A percentile compares a stretch with the other conserved stretches of the same genome.
phyloP scores from a whole-genome alignment of 1,140 invertebrate species.

The Drosophila orosa region DNA sequence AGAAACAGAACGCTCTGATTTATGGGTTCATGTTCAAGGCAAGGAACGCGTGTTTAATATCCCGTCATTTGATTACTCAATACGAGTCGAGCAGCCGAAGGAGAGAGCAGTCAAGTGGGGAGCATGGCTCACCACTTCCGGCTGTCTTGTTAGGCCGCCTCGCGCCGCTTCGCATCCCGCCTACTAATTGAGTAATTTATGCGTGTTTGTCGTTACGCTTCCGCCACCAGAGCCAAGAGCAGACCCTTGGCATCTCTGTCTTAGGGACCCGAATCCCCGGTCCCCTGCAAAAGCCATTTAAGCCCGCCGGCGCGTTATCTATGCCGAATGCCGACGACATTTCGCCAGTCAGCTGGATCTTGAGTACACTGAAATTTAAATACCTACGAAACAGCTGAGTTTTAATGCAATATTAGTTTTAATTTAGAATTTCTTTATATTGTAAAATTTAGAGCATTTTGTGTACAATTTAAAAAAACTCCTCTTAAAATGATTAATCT shows the following conservation, averaged over 20 bases:
- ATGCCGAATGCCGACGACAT: constrained; percentile 57
- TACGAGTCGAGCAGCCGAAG: constrained; percentile 23
- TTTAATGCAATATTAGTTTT: neutral
- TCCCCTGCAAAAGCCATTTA: constrained; percentile 56
- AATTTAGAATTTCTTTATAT: neutral
- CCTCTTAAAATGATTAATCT: too few relatives aligned
- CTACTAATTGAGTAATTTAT: constrained; percentile 82
- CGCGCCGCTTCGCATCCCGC: constrained; percentile 52
- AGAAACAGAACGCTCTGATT: constrained; percentile 21
- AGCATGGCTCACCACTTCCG: constrained; percentile 57
- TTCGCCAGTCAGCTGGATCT: constrained; percentile 69
- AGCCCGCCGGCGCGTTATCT: constrained; percentile 62
- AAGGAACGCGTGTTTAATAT: constrained; percentile 51
- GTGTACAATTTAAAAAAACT: too few relatives aligned
- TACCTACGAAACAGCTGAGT: fast-evolving
- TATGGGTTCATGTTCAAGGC: constrained; percentile 21
- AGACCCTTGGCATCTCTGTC: constrained; percentile 18
- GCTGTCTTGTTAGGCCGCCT: constrained; percentile 50
- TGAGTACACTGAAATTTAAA: constrained; percentile 12
- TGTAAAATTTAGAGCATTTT: neutral
- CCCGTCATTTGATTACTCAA: constrained; percentile 74
- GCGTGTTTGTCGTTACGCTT: constrained; percentile 70
- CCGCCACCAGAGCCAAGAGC: constrained; percentile 39
- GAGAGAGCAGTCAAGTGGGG: constrained; percentile 17
- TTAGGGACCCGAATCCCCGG: constrained; percentile 7